phyloP scores from a whole-genome alignment of 1,140 invertebrate genomes.

The Arctopsyche grandis region DNA sequence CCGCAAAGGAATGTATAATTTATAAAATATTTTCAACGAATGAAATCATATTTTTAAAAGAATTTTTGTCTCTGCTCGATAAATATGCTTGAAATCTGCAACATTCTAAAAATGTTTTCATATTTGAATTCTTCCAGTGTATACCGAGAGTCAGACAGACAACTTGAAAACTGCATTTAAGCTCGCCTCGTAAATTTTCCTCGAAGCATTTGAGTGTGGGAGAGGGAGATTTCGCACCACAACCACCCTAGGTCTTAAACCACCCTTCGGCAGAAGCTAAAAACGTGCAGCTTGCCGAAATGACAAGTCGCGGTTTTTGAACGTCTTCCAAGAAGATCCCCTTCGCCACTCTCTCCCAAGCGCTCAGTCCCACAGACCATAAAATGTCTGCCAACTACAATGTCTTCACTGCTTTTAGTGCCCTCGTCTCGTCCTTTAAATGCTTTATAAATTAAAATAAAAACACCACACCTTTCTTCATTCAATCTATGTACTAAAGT shows the following conservation, averaged over 20 bases:
- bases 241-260: not conserved
- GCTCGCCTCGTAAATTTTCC: constrained; percentile 50
- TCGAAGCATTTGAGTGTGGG: constrained; percentile 26
- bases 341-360: not conserved
- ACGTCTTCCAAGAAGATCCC: constrained; percentile 12
- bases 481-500: too few species aligned
- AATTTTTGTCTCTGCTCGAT: too few species aligned
- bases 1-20: too few species aligned
- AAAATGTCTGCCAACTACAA: not conserved
- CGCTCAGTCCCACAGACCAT: not conserved
- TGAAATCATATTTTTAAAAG: too few species aligned
- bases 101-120: not conserved
- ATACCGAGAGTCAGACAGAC: constrained; percentile 24
- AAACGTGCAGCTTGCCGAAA: not conserved
- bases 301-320: constrained; percentile 11
- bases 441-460: too few species aligned
- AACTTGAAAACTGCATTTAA: constrained; percentile 52
- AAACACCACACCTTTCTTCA: too few species aligned
- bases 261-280: not conserved
- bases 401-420: not conserved
- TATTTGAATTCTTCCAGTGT: not conserved
- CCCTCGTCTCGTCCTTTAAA: too few species aligned
- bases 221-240: not conserved
- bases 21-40: too few species aligned
- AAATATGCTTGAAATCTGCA: too few species aligned